Evolutionary conservation across 2,113 vertebrate species (phyloP).

Genomic region (Emberiza fucata): DNA sequence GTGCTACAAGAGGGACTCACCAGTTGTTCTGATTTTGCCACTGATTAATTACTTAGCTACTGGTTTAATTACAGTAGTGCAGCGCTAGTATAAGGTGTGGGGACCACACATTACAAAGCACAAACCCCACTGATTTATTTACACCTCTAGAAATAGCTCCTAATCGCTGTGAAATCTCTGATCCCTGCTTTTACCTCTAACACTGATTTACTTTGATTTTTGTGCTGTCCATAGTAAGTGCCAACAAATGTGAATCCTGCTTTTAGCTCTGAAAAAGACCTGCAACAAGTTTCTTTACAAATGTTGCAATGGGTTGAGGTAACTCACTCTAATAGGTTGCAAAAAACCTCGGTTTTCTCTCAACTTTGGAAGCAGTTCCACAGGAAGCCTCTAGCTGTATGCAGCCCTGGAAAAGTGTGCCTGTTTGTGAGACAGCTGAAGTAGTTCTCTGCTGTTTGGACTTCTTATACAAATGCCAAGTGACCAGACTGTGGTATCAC

Average conservation of each 20-base stretch:
- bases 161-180: not conserved
- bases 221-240: not conserved
- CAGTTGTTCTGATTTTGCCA: not conserved
- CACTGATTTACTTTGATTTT: not conserved
- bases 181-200: not conserved
- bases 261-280: not conserved
- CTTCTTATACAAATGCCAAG: not conserved
- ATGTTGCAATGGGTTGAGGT: not conserved
- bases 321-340: not conserved
- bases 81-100: not conserved
- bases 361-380: too few relatives aligned
- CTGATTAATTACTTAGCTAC: not conserved
- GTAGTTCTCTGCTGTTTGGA: not conserved
- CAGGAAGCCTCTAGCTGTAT: not conserved
- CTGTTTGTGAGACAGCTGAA: not conserved
- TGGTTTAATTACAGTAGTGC: not conserved
- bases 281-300: not conserved
- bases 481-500: not conserved
- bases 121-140: not conserved
- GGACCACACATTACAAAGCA: not conserved
- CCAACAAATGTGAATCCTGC: not conserved
- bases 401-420: not conserved
- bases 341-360: not conserved
- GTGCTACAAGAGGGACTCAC: not conserved
- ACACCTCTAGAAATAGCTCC: not conserved